Evolutionary conservation across 1,140 invertebrate species (phyloP).

Genomic region (Eulimnadia texana): DNA sequence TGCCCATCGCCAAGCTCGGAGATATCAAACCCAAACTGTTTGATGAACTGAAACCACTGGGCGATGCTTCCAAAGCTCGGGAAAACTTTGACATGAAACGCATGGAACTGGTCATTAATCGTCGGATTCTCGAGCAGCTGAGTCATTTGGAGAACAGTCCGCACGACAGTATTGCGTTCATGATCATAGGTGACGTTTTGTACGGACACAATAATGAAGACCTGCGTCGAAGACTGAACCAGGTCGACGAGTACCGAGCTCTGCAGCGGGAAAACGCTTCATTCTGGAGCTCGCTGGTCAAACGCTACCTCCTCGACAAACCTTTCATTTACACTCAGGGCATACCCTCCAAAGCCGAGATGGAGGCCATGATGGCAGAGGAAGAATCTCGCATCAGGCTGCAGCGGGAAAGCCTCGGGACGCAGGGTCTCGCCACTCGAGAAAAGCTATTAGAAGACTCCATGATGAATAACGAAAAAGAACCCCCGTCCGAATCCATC

Average conservation of each 20-base stretch:
- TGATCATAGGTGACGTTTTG: slow-evolving; percentile 63
- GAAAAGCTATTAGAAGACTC: slow-evolving; percentile 46
- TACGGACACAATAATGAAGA: slow-evolving; percentile 44
- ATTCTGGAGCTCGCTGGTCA: slow-evolving; percentile 57
- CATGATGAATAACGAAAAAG: slow-evolving; percentile 58
- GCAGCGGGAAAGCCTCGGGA: slow-evolving; percentile 45
- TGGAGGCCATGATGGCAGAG: slow-evolving; percentile 41
- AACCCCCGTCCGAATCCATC: slow-evolving; percentile 47
- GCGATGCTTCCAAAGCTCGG: slow-evolving; percentile 24
- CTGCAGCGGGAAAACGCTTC: slow-evolving; percentile 42
- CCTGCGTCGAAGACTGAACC: slow-evolving; percentile 53
- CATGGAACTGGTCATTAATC: slow-evolving; percentile 52
- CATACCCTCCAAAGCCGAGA: slow-evolving; percentile 27
- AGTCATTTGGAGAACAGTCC: slow-evolving; percentile 58
- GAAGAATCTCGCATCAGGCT: slow-evolving; percentile 49
- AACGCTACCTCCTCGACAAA: slow-evolving; percentile 50
- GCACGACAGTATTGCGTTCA: slow-evolving; percentile 54
- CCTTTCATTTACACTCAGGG: slow-evolving; percentile 26
- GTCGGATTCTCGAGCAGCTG: slow-evolving; percentile 52
- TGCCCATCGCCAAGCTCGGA: slow-evolving; percentile 50
- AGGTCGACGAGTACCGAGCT: slow-evolving; percentile 43
- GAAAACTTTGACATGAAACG: slow-evolving; percentile 57
- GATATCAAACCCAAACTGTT: slow-evolving; percentile 43
- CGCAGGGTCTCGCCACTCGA: slow-evolving; percentile 48
- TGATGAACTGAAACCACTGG: slow-evolving; percentile 38